Evolutionary conservation across 2,888 invertebrate species (phyloP).

Genomic region (Lithophane leautieri): DNA sequence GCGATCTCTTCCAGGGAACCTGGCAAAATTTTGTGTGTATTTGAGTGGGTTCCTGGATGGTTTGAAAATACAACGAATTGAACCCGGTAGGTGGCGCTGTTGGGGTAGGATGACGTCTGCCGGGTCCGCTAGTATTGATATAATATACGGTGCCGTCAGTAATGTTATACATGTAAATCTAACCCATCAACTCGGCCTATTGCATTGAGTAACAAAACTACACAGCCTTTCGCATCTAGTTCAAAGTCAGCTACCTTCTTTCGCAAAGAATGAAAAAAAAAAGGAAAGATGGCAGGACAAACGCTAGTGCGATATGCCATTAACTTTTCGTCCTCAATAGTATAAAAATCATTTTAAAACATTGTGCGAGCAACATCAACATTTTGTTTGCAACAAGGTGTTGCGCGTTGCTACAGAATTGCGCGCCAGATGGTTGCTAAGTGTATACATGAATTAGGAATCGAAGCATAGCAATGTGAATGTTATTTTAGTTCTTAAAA

Average conservation of each 20-base stretch:
- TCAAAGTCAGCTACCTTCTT: conserved; percentile 35
- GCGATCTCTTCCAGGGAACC: no score
- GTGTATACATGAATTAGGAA: not conserved
- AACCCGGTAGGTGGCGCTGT: no score
- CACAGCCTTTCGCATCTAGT: conserved; percentile 2
- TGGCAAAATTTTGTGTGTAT: no score
- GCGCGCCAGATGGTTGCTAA: not conserved
- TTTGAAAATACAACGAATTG: no score
- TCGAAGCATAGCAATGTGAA: not conserved
- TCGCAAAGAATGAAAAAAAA: conserved; percentile 17
- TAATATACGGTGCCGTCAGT: not conserved
- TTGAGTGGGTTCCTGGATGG: no score
- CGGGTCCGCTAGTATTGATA: not conserved
- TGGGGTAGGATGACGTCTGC: no score
- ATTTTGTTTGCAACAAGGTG: not conserved
- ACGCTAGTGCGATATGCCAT: conserved; percentile 9
- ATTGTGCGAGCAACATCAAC: not conserved
- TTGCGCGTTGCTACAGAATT: not conserved
- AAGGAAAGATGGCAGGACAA: conserved; percentile 32
- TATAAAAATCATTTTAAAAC: not conserved
- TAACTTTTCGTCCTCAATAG: conserved; percentile 28
- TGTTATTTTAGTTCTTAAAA: not conserved
- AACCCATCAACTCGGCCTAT: no score
- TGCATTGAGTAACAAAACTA: conserved; percentile 31
- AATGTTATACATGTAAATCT: no score